Conservation (phyloP, 2,113 vertebrate species). For the Strix uralensis region DNA sequence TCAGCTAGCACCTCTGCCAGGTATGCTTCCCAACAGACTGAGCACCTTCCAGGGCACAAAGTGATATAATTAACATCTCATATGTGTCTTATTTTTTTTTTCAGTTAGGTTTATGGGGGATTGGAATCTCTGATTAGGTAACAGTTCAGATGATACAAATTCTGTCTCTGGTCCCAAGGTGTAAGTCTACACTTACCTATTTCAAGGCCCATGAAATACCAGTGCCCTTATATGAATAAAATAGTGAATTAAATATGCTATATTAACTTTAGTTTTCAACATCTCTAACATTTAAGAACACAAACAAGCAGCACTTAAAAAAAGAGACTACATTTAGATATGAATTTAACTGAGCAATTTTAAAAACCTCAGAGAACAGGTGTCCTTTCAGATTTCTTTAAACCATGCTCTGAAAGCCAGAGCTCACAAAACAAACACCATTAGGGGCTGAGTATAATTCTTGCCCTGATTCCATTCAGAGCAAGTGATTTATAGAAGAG, state of each 20-base stretch:
- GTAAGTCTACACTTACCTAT: background rate
- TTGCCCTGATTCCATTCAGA: background rate
- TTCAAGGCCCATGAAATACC: background rate
- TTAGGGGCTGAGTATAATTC: background rate
- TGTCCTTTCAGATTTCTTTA: background rate
- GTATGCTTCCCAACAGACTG: background rate
- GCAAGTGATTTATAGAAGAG: background rate
- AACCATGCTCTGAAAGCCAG: background rate
- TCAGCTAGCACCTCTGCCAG: background rate
- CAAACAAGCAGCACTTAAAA: background rate
- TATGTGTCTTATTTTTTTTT: background rate
- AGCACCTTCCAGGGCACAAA: background rate
- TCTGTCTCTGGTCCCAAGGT: background rate
- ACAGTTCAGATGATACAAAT: background rate
- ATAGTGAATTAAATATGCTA: background rate
- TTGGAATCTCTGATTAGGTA: background rate
- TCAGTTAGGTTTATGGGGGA: background rate
- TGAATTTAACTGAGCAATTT: background rate
- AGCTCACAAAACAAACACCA: background rate
- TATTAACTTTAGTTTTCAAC: background rate
- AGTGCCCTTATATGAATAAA: background rate
- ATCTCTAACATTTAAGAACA: background rate
- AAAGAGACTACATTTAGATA: background rate
- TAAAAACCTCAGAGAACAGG: background rate
- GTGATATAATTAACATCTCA: background rate